A percentile compares a stretch with the other conserved stretches of the same genome.
Conservation (phyloP, 2,797 vertebrate species). For the Heliangelus exortis region DNA sequence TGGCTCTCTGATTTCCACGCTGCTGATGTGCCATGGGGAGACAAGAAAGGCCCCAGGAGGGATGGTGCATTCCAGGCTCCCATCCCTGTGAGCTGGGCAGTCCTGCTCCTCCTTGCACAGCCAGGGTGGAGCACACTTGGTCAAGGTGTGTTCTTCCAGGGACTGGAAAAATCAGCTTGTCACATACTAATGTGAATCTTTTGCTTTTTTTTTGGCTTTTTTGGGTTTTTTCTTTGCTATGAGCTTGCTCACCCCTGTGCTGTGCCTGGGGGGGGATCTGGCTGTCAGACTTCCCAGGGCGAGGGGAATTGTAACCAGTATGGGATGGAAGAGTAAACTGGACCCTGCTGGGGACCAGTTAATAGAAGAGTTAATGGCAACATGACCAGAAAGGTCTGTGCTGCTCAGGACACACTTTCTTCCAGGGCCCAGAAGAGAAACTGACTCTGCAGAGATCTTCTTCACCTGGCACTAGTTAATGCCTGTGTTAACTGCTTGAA, state of each 20-base stretch:
- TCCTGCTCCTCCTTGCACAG: neutral
- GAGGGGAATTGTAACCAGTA: neutral
- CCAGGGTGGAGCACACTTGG: neutral
- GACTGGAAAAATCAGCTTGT: neutral
- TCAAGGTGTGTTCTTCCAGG: neutral
- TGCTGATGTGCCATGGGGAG: neutral
- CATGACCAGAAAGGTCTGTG: neutral
- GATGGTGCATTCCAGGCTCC: accelerated
- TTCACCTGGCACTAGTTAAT: neutral
- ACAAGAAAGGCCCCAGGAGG: neutral
- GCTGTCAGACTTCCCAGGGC: neutral
- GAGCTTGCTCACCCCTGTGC: accelerated
- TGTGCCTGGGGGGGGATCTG: neutral
- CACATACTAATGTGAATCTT: neutral
- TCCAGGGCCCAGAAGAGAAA: neutral
- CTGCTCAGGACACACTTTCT: neutral
- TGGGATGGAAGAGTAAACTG: neutral
- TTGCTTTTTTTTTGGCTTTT: neutral
- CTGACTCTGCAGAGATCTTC: neutral
- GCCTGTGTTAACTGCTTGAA: neutral
- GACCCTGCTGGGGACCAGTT: neutral
- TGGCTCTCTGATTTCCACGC: neutral
- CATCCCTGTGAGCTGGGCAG: neutral
- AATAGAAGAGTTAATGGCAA: neutral
- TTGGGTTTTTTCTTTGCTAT: no score